Percentiles rank a stretch among this genome's conserved stretches.
phyloP scores from a whole-genome alignment of 1,140 invertebrate species.

The Cydia pomonella region DNA sequence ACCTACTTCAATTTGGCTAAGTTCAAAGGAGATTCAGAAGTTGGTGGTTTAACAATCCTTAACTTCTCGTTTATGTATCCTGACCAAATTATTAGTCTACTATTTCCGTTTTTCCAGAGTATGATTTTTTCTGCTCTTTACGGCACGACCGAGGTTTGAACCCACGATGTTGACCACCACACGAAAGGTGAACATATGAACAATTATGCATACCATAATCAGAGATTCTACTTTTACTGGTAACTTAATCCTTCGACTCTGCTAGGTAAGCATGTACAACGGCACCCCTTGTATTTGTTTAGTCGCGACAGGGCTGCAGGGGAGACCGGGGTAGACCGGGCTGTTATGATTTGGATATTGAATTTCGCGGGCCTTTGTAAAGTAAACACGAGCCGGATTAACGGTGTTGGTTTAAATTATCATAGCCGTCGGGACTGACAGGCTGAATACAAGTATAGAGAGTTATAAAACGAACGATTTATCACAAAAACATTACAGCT shows the following conservation, averaged over 20 bases:
- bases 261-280: neutral
- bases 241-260: neutral
- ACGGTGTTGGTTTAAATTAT: slow-evolving; percentile 7
- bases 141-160: too few relatives aligned
- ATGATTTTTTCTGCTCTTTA: too few relatives aligned
- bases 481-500: neutral
- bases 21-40: too few relatives aligned
- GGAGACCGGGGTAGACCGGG: neutral
- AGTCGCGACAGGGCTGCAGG: neutral
- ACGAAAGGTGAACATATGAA: too few relatives aligned
- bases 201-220: too few relatives aligned
- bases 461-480: neutral
- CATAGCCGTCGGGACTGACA: neutral
- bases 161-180: too few relatives aligned
- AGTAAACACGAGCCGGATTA: neutral
- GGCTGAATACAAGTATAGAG: neutral
- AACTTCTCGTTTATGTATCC: too few relatives aligned
- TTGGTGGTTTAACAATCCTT: too few relatives aligned
- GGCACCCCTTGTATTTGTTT: neutral
- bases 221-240: neutral
- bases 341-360: slow-evolving; percentile 13
- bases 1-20: too few relatives aligned
- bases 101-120: too few relatives aligned
- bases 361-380: neutral
- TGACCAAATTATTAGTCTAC: too few relatives aligned